A percentile compares a stretch with the other conserved stretches of the same genome.
These are phyloP conservation scores for Dryoscopus gambensis DNA, from an alignment of 2,113 vertebrate species.

Conservation along the genomic window DNA sequence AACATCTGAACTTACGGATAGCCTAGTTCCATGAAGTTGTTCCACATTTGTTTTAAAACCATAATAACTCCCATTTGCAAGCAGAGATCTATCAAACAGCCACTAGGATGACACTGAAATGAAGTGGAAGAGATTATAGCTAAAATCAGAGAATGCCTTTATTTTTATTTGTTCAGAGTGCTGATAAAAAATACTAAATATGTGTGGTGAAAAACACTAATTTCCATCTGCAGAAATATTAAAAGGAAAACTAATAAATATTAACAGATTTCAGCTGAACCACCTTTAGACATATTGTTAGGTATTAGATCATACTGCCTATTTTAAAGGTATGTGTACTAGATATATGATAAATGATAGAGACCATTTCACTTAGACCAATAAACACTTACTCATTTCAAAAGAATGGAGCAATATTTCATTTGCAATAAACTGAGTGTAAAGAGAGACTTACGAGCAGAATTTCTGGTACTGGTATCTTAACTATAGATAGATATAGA, in stretches of 20 bases:
- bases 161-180: not conserved
- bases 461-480: not conserved
- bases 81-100: conserved; percentile 98
- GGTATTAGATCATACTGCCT: not conserved
- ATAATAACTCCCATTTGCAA: conserved; percentile 99
- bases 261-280: not conserved
- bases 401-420: not conserved
- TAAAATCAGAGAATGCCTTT: not conserved
- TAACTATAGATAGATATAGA: not conserved
- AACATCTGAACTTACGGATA: conserved; percentile 84
- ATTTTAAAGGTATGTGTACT: not conserved
- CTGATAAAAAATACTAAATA: not conserved
- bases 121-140: not conserved
- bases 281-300: not conserved
- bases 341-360: fast-evolving
- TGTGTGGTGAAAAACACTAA: not conserved
- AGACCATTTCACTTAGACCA: not conserved
- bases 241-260: not conserved
- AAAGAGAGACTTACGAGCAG: not conserved
- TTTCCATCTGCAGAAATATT: not conserved
- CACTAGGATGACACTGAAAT: conserved; percentile 93
- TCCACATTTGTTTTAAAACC: conserved; percentile 99
- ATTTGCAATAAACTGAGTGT: not conserved
- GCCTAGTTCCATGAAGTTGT: conserved; percentile 98
- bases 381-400: not conserved